Conservation (phyloP, 2,113 vertebrate genomes). For the Hiodon tergisus region DNA sequence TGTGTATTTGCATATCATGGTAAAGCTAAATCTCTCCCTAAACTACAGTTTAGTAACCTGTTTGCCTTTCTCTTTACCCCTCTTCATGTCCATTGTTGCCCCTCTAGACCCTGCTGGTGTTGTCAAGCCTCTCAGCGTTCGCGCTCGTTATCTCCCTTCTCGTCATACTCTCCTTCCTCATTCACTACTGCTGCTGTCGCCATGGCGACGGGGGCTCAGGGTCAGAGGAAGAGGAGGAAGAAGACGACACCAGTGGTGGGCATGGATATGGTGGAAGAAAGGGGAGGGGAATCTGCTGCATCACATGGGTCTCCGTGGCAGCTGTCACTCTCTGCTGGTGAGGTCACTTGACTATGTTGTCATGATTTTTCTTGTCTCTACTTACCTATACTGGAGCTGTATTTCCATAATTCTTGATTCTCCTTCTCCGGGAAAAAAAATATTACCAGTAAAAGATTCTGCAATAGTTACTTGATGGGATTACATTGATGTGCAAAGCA, state of each 20-base stretch:
- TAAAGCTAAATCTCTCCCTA: neutral
- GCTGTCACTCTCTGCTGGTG: constrained; percentile 84
- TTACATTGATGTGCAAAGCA: neutral
- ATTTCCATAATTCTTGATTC: neutral
- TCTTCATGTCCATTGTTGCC: neutral
- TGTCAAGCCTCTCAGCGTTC: constrained; percentile 77
- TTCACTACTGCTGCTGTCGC: constrained; percentile 81
- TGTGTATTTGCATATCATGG: neutral
- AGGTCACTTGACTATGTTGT: constrained; percentile 32
- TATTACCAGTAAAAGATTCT: neutral
- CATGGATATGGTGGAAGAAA: constrained; percentile 69
- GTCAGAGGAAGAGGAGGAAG: constrained; percentile 69
- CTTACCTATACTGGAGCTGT: neutral
- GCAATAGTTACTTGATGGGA: neutral
- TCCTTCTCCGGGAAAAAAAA: neutral
- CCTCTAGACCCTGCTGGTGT: constrained; percentile 74
- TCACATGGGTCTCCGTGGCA: constrained; percentile 82
- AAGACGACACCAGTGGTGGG: constrained; percentile 63
- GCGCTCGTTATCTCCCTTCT: constrained; percentile 77
- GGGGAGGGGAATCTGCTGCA: constrained; percentile 73
- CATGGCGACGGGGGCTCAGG: constrained; percentile 62
- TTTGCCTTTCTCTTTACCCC: constrained; percentile 4
- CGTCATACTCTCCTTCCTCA: constrained; percentile 80
- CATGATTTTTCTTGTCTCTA: neutral
- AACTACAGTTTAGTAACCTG: neutral